These are phyloP conservation scores for Oreohelix idahoensis DNA, from an alignment of 1,140 invertebrate species.

Conservation along the genomic window DNA sequence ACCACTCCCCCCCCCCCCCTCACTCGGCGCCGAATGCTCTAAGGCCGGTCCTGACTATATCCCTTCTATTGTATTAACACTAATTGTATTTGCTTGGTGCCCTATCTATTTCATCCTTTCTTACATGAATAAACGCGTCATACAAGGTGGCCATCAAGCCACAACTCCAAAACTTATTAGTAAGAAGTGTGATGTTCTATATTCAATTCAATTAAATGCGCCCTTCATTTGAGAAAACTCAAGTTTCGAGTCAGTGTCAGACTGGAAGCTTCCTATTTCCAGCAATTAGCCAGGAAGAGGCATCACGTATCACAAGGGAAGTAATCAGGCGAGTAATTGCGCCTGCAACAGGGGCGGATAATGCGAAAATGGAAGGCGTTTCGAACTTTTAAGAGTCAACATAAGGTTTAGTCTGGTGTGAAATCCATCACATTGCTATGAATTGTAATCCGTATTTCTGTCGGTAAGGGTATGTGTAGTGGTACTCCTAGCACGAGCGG, in stretches of 20 bases:
- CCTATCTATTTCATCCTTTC: too few species aligned
- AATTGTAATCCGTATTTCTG: not conserved
- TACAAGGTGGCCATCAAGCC: too few species aligned
- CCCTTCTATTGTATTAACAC: too few species aligned
- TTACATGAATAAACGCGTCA: too few species aligned
- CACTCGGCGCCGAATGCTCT: too few species aligned
- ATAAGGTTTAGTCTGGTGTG: conserved; percentile 2
- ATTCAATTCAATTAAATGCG: too few species aligned
- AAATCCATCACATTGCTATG: not conserved
- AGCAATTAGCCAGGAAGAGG: not conserved
- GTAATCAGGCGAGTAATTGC: conserved; percentile 14
- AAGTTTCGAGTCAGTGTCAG: not conserved
- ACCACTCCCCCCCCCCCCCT: too few species aligned
- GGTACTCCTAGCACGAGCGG: not conserved
- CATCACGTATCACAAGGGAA: not conserved
- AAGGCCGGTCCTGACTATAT: too few species aligned
- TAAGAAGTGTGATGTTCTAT: too few species aligned
- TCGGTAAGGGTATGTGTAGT: not conserved
- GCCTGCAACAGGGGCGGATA: conserved; percentile 11
- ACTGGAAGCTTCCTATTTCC: not conserved
- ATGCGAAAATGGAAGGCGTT: not conserved
- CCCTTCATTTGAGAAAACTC: too few species aligned
- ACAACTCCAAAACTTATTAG: too few species aligned
- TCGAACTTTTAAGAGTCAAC: not conserved
- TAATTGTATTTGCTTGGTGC: too few species aligned